Base-by-base conservation (phyloP, 2,113 vertebrate species). In the Neoarius graeffei region DNA sequence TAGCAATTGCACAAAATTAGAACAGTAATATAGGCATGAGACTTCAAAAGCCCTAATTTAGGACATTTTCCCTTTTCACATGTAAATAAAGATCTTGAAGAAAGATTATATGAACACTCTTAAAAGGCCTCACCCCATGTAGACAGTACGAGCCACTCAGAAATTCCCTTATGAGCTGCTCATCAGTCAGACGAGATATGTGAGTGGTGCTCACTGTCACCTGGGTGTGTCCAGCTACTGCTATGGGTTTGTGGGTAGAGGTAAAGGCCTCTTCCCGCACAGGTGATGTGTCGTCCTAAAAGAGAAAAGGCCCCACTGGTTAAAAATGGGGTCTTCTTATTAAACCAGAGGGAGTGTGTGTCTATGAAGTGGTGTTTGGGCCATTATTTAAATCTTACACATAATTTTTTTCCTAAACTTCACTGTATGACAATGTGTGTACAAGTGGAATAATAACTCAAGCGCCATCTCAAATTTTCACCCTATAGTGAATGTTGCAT, bases 81-180 rank as follows among this genome's bases (percentile, higher is more conserved):
- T 81, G 20, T 23, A 71, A 15, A 71, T 7, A 77, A 23, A 30
- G 77, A 1, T 30, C 35, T 1, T 56, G 7, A 60, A 4, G 5
- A n/a, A 74, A 74, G 17, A 48, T 73, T 14, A 35, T 17, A 35
- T 7, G 2, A 73, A 9, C 62, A 66, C 62, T 67, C 23, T 59
- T 79, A 14, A 7, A 5, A 9, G 62, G 42, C 19, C 97, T 97
- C 89, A 99, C 98, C 96, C 99, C 99, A 4, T 99, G 99, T 91
- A 99, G 96, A 92, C 99, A 99, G 89, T 99, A 99, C 0, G 97
- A 99, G 54, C 99, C 99, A 67, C 97, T 98, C 66, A 99, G 97
- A 93, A 99, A 99, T 90, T 99, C 99, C 90, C 97, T 98, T 91
- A 99, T 98, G 7, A 99, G 97, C 81, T 99, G 98, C 69, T 99